Evolutionary conservation across 2,888 invertebrate species (phyloP).

Genomic region (Lasioglossum oenotherae): DNA sequence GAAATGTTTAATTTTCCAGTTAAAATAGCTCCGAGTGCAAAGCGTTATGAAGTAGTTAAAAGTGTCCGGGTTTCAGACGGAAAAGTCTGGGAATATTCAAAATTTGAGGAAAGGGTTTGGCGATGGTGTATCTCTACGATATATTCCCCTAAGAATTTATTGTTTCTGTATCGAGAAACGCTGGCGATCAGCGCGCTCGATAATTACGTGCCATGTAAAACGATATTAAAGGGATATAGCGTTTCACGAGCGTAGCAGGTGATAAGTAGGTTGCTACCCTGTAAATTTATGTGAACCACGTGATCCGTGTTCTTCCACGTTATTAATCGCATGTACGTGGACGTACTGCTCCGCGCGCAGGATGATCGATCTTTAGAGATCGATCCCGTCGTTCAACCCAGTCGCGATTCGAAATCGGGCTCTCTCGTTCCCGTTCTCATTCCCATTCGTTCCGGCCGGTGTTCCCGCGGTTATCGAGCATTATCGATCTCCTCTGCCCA

Average conservation of each 20-base stretch:
- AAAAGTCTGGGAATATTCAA: not conserved
- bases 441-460: constrained; percentile 21
- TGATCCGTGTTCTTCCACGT: constrained; percentile 46
- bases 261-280: constrained; percentile 66
- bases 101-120: not conserved
- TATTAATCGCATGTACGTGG: constrained; percentile 44
- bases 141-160: constrained; percentile 17
- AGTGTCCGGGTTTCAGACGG: no score
- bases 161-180: constrained; percentile 41
- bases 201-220: constrained; percentile 66
- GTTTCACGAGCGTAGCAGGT: constrained; percentile 64
- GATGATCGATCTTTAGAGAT: constrained; percentile 41
- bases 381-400: constrained; percentile 11
- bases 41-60: no score
- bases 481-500: constrained; percentile 32
- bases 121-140: not conserved
- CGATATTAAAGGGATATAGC: constrained; percentile 66
- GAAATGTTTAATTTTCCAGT: no score
- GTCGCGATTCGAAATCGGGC: constrained; percentile 53
- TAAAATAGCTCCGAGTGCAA: no score
- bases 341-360: not conserved
- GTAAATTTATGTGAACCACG: constrained; percentile 64
- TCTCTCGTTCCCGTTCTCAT: constrained; percentile 42
- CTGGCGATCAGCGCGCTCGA: constrained; percentile 53
- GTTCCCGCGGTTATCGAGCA: constrained; percentile 33